Evolutionary conservation across 2,888 invertebrate species (phyloP).

Genomic region (Drosophila villosipedis): DNA sequence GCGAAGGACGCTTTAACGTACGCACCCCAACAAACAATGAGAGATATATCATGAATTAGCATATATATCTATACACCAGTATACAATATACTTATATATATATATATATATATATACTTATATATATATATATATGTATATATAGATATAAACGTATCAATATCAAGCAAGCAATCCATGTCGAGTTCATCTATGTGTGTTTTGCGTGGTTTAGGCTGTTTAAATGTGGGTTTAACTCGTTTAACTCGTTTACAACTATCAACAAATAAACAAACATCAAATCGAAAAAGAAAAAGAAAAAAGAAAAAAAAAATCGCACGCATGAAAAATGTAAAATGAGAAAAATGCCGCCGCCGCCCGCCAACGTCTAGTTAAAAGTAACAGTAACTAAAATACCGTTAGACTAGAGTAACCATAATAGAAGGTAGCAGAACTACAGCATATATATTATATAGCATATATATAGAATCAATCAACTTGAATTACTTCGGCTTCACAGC

Average conservation of each 20-base stretch:
- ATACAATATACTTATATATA: constrained; percentile 27
- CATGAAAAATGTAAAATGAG: constrained; percentile 37
- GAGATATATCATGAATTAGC: constrained; percentile 27
- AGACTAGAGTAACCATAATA: constrained; percentile 33
- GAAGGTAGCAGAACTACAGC: constrained; percentile 15
- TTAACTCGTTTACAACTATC: constrained; percentile 41
- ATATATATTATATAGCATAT: constrained; percentile 14
- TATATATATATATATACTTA: constrained; percentile 25
- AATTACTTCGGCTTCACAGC: constrained; percentile 28
- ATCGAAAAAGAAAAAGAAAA: constrained; percentile 26
- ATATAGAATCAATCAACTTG: constrained; percentile 29
- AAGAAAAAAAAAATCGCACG: constrained; percentile 39
- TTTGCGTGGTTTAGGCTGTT: constrained; percentile 85
- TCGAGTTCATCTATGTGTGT: constrained; percentile 85
- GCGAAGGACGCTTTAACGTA: constrained; percentile 74
- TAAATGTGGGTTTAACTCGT: constrained; percentile 73
- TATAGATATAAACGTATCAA: constrained; percentile 38
- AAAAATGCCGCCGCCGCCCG: constrained; percentile 55
- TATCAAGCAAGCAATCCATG: constrained; percentile 78
- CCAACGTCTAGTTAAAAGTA: constrained; percentile 45
- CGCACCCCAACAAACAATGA: constrained; percentile 69
- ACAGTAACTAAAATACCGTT: constrained; percentile 20
- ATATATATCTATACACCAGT: constrained; percentile 43
- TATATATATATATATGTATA: constrained; percentile 31
- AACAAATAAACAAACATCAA: constrained; percentile 20